Evolutionary conservation across 2,888 invertebrate species (phyloP).

Genomic region (Drosophila flavopinicola): DNA sequence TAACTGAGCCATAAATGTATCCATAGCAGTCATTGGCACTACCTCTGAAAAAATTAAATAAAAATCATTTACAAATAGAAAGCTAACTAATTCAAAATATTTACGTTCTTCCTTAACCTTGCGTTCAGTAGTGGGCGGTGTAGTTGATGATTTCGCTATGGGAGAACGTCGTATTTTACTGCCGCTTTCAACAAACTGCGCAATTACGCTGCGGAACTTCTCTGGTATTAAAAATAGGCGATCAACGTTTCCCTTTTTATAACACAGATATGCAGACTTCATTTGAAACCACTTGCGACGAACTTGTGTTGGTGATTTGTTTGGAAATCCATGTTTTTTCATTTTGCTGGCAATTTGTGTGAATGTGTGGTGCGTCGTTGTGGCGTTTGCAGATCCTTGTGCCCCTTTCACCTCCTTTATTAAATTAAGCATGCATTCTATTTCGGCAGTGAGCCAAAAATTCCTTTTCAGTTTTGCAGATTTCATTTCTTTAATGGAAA

Average conservation of each 20-base stretch:
- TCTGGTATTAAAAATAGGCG: conserved; percentile 78
- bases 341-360: conserved; percentile 79
- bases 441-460: conserved; percentile 79
- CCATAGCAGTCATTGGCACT: conserved; percentile 30
- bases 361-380: conserved; percentile 76
- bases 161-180: conserved; percentile 49
- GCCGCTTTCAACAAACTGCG: conserved; percentile 78
- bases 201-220: conserved; percentile 73
- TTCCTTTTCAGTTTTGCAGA: conserved; percentile 75
- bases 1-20: conserved; percentile 65
- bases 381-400: conserved; percentile 69
- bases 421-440: conserved; percentile 80
- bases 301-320: conserved; percentile 80
- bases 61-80: not conserved
- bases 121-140: conserved; percentile 13
- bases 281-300: conserved; percentile 81
- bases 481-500: conserved; percentile 56
- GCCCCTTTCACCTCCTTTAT: conserved; percentile 70
- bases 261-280: conserved; percentile 81
- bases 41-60: conserved; percentile 1
- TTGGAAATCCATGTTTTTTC: conserved; percentile 77
- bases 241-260: conserved; percentile 80
- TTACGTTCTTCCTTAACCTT: conserved; percentile 34
- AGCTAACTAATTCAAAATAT: not conserved
- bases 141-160: conserved; percentile 7